Evolutionary conservation across 2,888 invertebrate species (phyloP).

Genomic region (Gari tellinella): DNA sequence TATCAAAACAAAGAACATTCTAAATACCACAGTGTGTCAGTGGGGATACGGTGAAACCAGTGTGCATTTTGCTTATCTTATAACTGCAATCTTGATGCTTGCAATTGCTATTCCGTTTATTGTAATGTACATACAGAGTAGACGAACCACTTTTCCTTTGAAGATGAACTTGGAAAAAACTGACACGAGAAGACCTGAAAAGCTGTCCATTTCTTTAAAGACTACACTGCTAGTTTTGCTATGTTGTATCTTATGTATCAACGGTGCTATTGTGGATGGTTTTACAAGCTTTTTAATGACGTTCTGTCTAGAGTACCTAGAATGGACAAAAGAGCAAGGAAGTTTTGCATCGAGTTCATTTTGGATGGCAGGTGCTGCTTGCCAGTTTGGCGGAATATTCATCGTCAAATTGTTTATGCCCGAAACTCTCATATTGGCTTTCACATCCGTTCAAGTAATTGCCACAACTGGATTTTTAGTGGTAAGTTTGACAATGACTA

Average conservation of each 20-base stretch:
- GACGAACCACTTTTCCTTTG: slow-evolving; percentile 12
- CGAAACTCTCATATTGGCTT: slow-evolving; percentile 75
- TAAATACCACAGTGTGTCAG: no score
- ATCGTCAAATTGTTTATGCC: no score
- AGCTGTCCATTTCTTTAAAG: slow-evolving; percentile 48
- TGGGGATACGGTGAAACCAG: slow-evolving; percentile 22
- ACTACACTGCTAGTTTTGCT: slow-evolving; percentile 44
- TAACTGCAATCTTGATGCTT: slow-evolving; percentile 47
- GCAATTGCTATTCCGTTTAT: slow-evolving; percentile 61
- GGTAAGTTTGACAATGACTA: slow-evolving; percentile 34
- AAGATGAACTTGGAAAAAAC: slow-evolving; percentile 38
- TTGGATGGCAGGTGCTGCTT: slow-evolving; percentile 51
- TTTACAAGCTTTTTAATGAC: slow-evolving; percentile 53
- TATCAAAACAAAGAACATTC: no score
- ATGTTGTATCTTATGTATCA: slow-evolving; percentile 51
- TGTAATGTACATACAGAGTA: slow-evolving; percentile 43
- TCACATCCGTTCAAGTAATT: slow-evolving; percentile 79
- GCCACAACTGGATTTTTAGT: slow-evolving; percentile 56
- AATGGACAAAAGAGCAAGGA: slow-evolving; percentile 44
- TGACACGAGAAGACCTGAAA: slow-evolving; percentile 42
- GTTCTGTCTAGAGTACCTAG: slow-evolving; percentile 39
- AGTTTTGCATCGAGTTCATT: slow-evolving; percentile 42
- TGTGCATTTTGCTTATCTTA: slow-evolving; percentile 57
- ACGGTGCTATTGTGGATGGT: slow-evolving; percentile 70
- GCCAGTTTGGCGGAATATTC: slow-evolving; percentile 53